Evolutionary conservation across 2,797 vertebrate genomes (phyloP).

Genomic region (Etheostoma perlongum): DNA sequence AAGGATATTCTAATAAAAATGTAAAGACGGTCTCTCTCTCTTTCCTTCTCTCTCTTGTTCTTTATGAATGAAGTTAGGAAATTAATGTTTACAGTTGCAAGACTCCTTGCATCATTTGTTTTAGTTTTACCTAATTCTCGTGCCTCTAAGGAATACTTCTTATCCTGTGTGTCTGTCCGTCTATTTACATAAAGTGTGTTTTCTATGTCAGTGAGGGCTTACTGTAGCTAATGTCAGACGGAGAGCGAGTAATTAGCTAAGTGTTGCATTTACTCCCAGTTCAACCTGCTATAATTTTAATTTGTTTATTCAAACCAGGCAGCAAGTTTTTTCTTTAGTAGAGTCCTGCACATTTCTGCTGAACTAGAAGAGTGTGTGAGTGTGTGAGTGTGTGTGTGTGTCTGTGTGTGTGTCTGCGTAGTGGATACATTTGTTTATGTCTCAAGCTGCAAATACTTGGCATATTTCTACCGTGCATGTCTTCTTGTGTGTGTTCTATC

Average conservation of each 20-base stretch:
- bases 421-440: constrained; percentile 46
- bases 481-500: constrained; percentile 26
- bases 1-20: too few species aligned
- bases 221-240: constrained; percentile 35
- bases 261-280: constrained; percentile 73
- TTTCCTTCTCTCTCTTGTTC: not conserved
- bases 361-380: not conserved
- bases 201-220: constrained; percentile 29
- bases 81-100: constrained; percentile 10
- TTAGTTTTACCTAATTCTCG: constrained; percentile 7
- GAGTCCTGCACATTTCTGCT: constrained; percentile 41
- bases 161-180: constrained; percentile 23
- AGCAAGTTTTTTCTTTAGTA: constrained; percentile 51
- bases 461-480: constrained; percentile 11
- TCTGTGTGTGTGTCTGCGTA: constrained; percentile 10
- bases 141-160: constrained; percentile 28
- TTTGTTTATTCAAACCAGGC: constrained; percentile 72
- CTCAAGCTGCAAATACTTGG: constrained; percentile 19
- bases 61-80: constrained; percentile 16
- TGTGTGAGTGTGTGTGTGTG: not conserved
- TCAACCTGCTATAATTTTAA: constrained; percentile 76
- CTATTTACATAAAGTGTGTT: constrained; percentile 20
- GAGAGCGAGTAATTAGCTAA: constrained; percentile 73
- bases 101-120: constrained; percentile 28
- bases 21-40: too few species aligned